Base-by-base conservation (phyloP, 2,888 invertebrate genomes). In the Hypsopygia costalis region DNA sequence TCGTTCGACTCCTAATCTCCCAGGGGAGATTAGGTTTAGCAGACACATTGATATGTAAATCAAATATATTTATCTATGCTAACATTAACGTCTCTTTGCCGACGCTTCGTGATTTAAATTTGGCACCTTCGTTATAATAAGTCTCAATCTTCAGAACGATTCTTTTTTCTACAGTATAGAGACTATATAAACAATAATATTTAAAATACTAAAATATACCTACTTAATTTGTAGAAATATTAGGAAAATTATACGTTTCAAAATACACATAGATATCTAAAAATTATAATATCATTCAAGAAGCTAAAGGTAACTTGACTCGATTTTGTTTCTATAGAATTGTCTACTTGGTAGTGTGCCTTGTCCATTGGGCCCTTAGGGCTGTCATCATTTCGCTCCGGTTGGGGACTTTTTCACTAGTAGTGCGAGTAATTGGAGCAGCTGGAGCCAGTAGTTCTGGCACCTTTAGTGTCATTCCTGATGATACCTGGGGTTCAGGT, bases 361-460 rank as follows among this genome's bases (percentile, higher is more conserved):
- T 90, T 11, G 95, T 95, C 96, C 96, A 96, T 48, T 93, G 92
- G 5, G 94, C 93, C 52, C 96, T 90, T 54, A 96, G 92, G 58
- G 95, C 94, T 12, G 93, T 92, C 94, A 96, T 95, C 70, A 95
- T 90, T 69, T 96, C 95, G 76, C 94, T 96, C 39, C 95, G 91
- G 67, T 95, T 94, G 3, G 96, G 95, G 45, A 96, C 93, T 73
- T 95, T 94, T 64, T 96, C 96, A 79, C 96, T 96, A 21, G 95
- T 95, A 34, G 94, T 93, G 53, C 96, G 90, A 0, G 93, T 93
- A 50, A 94, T 94, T 32, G 91, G 91, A 3, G 92, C 90, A 1
- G 92, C 90, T 11, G 92, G 91, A 22, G 92, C 92, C 6, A 61
- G 82, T 46, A 56, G 86, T 0, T 58, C 63, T 69, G 79, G 90